phyloP scores from a whole-genome alignment of 2,113 vertebrate species.

The Ictalurus furcatus region DNA sequence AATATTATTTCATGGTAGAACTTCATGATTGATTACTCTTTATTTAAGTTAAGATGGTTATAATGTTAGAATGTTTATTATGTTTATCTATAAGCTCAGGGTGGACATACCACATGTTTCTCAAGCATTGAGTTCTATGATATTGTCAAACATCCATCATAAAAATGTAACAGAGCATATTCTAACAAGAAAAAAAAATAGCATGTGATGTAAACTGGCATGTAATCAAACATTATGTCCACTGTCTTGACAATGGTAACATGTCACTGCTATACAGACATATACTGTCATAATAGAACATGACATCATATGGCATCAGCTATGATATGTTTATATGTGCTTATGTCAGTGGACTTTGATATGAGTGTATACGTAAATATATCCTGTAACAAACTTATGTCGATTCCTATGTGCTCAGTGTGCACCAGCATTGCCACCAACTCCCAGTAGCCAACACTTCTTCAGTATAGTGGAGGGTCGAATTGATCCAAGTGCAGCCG shows the following conservation, averaged over 20 bases:
- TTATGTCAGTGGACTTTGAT: neutral
- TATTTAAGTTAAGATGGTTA: neutral
- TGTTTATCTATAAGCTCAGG: neutral
- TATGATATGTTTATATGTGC: neutral
- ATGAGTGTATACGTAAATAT: neutral
- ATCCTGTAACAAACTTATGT: neutral
- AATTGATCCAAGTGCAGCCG: conserved; percentile 63
- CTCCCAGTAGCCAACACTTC: conserved; percentile 45
- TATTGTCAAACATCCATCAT: neutral
- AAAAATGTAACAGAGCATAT: too few species aligned
- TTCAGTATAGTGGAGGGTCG: conserved; percentile 69
- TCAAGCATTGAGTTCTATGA: neutral
- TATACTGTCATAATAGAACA: neutral
- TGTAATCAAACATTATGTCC: neutral
- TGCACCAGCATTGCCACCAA: neutral
- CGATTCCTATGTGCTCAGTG: conserved; percentile 61
- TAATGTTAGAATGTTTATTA: neutral
- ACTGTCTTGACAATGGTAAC: too few species aligned
- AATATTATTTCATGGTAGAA: neutral
- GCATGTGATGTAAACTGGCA: neutral
- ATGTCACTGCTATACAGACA: neutral
- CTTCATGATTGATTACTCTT: neutral
- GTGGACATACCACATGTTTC: neutral
- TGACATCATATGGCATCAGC: neutral
- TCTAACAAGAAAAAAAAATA: neutral